Percentiles rank a stretch among this genome's conserved stretches.
Conservation (phyloP, 2,797 vertebrate species). For the Tinamus major region DNA sequence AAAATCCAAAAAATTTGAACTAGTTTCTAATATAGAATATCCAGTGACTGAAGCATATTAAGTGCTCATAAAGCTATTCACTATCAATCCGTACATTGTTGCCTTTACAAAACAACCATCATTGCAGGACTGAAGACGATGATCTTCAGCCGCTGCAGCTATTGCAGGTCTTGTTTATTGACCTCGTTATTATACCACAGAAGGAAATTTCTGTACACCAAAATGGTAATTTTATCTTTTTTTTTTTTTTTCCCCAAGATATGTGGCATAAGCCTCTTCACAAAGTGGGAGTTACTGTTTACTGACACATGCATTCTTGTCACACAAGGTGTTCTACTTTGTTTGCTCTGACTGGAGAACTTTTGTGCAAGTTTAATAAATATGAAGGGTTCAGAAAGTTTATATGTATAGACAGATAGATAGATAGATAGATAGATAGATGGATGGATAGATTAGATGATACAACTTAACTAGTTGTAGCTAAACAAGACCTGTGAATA, state of each 20-base stretch:
- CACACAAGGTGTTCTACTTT: neutral
- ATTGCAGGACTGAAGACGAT: neutral
- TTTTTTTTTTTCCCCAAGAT: neutral
- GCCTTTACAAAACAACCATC: neutral
- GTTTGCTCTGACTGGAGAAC: neutral
- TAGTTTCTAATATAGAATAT: neutral
- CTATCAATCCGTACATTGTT: neutral
- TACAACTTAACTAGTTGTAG: neutral
- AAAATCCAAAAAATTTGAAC: neutral
- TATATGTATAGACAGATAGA: neutral
- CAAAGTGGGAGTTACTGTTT: neutral
- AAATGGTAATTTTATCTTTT: neutral
- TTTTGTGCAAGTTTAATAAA: neutral
- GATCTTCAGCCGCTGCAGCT: neutral
- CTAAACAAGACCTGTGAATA: neutral
- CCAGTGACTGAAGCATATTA: neutral
- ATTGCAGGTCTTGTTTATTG: neutral
- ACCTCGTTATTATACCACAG: neutral
- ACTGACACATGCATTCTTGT: neutral
- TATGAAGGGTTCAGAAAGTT: neutral
- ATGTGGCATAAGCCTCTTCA: neutral
- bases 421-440: too few species aligned
- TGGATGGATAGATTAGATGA: neutral
- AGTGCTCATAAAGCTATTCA: neutral
- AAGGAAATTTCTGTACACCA: neutral